Evolutionary conservation across 2,113 vertebrate species (phyloP), one percentile per base, ranked within the genome.

Genomic region (Lota lota): DNA sequence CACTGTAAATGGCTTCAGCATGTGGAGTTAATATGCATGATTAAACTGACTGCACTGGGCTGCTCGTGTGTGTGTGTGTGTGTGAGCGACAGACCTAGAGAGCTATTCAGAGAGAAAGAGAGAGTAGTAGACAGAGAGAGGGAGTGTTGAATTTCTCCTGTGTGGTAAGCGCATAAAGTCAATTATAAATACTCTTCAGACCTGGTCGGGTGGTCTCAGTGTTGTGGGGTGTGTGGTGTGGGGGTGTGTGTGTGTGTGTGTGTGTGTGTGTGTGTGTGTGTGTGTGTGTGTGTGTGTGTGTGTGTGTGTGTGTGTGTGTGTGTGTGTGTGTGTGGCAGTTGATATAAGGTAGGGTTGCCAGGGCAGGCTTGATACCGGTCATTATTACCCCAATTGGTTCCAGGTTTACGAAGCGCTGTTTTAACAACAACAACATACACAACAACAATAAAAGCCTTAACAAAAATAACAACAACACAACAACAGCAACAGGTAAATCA

Each of bases 1-100:
- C 80, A 85, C 65, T 57, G 58, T 75, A 72, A 86, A 84, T 84
- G 68, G 80, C 71, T 83, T 75, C 80, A 84, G 21, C 78, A 80
- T 88, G 86, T 79, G 73, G 71, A 53, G 64, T 68, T 84, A 74
- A 64, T 36, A 58, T 47, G 66, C 54, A 47, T 64, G 50, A 73
- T 54, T 77, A 62, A 47, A 77, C 20, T 63, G 21, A 15, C 63
- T 66, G 47, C 67, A 73, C 21, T 66, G 47, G 69, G 70, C 21
- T 2, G 40, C 40, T 47, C 40, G 22, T 58, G 22, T 57, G 65
- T 64, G 53, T 57, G 24, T 40, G 19, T 59, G 66, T 67, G 53
- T 33, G 22, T 67, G 22, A 33, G 51, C 2, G 53, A 33, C 51
- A 47, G 40, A 47, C 40, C 40, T 47, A 47, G 40, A 47, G 10